Percentiles rank a stretch among this genome's conserved stretches.
phyloP scores from a whole-genome alignment of 1,140 invertebrate genomes.

The Apis laboriosa region DNA sequence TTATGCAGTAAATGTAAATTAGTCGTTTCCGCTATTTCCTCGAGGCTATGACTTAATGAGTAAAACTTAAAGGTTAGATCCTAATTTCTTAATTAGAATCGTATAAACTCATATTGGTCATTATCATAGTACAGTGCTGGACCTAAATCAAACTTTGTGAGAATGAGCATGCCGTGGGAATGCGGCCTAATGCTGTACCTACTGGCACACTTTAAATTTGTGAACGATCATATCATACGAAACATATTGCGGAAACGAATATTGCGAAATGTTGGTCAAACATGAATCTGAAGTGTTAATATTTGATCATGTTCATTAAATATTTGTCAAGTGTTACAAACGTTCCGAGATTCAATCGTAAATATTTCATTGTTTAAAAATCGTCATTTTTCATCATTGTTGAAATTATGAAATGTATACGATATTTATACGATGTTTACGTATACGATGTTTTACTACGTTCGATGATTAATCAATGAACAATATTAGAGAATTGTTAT shows the following conservation, averaged over 20 bases:
- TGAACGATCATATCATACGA: background rate
- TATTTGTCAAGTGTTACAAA: conserved; percentile 38
- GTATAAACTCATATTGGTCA: background rate
- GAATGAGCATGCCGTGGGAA: background rate
- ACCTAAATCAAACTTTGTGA: background rate
- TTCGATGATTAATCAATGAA: no score
- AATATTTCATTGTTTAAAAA: conserved; percentile 42
- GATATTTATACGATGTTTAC: background rate
- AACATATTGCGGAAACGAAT: conserved; percentile 37
- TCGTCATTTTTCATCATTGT: background rate
- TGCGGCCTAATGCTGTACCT: background rate
- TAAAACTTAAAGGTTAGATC: no score
- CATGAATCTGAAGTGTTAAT: conserved; percentile 52
- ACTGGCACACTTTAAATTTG: conserved; percentile 45
- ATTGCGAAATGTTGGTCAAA: conserved; percentile 33
- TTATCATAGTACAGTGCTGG: background rate
- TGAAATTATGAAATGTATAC: background rate
- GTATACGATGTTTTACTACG: background rate
- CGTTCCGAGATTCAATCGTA: conserved; percentile 46
- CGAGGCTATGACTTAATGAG: no score
- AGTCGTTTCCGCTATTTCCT: no score
- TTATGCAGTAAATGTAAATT: no score
- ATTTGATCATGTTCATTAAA: conserved; percentile 50
- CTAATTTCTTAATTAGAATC: no score
- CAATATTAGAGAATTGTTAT: no score